A percentile compares a stretch with the other conserved stretches of the same genome.
These are phyloP conservation scores for Melinaea menophilus DNA, from an alignment of 2,888 invertebrate species.

Conservation along the genomic window DNA sequence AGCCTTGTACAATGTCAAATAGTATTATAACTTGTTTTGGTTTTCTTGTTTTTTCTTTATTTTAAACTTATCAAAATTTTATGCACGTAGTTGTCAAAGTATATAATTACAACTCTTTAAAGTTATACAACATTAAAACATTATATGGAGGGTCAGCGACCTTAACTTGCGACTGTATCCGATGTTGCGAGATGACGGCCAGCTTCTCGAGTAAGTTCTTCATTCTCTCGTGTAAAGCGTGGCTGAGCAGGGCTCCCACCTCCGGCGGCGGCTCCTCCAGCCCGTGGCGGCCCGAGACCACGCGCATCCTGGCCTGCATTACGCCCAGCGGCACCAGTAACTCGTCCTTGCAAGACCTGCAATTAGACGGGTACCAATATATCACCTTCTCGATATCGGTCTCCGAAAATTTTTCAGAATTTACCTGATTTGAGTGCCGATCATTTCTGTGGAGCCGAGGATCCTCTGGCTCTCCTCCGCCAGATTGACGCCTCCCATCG, in stretches of 20 bases:
- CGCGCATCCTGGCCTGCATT: constrained; percentile 86
- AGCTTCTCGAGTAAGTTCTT: constrained; percentile 94
- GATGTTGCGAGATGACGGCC: constrained; percentile 94
- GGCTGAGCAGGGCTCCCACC: constrained; percentile 93
- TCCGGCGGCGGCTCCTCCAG: constrained; percentile 91
- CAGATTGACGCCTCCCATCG: constrained; percentile 99
- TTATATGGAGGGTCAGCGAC: constrained; percentile 53
- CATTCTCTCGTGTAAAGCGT: constrained; percentile 95
- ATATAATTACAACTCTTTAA: not conserved
- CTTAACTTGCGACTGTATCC: constrained; percentile 92
- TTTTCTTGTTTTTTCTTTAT: no score
- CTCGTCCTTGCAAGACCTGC: constrained; percentile 93
- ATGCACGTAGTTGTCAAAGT: no score
- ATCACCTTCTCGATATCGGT: no score
- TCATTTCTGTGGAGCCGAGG: constrained; percentile 91
- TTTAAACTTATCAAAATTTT: no score
- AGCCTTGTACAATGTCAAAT: no score
- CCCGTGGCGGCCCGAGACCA: constrained; percentile 85
- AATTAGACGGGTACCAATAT: constrained; percentile 75
- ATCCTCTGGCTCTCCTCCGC: constrained; percentile 97
- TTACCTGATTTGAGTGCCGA: constrained; percentile 87
- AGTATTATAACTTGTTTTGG: no score
- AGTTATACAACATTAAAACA: no score
- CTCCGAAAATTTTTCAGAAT: no score
- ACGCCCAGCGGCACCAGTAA: constrained; percentile 87